A percentile compares a stretch with the other conserved stretches of the same genome.
Conservation (phyloP, 2,888 invertebrate species). For the Tenthredo notha region DNA sequence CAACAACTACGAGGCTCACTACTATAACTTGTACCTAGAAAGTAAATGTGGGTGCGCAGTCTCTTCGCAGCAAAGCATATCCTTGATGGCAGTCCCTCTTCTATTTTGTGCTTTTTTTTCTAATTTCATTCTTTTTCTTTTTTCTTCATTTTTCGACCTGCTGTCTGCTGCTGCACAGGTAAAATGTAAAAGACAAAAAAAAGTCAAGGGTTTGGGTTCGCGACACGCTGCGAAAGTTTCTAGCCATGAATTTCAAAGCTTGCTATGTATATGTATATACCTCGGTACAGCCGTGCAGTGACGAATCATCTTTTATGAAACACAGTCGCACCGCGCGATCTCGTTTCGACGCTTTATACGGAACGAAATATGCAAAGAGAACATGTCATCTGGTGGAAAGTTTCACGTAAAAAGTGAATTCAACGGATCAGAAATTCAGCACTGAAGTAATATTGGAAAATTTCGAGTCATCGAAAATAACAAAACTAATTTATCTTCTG, state of each 20-base stretch:
- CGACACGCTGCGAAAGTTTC: constrained; percentile 14
- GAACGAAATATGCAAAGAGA: not conserved
- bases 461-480: not conserved
- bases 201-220: not conserved
- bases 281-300: not conserved
- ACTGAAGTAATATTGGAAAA: not conserved
- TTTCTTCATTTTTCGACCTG: not conserved
- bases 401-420: not conserved
- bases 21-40: not conserved
- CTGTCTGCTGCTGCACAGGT: not conserved
- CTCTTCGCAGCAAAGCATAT: not conserved
- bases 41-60: not conserved
- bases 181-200: not conserved
- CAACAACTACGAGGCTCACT: not conserved
- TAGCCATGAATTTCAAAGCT: constrained; percentile 39
- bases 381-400: not conserved
- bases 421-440: not conserved
- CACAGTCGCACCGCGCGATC: not conserved
- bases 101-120: not conserved
- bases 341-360: not conserved
- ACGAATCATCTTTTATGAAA: constrained; percentile 36
- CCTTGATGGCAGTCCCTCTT: constrained; percentile 4
- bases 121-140: not conserved
- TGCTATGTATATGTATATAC: not conserved
- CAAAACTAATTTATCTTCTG: not conserved